Evolutionary conservation across 35 echinoderm and acorn worm species (phyloP), one percentile per base, ranked within the genome.

Genomic region (Stichopus chloronotus): DNA sequence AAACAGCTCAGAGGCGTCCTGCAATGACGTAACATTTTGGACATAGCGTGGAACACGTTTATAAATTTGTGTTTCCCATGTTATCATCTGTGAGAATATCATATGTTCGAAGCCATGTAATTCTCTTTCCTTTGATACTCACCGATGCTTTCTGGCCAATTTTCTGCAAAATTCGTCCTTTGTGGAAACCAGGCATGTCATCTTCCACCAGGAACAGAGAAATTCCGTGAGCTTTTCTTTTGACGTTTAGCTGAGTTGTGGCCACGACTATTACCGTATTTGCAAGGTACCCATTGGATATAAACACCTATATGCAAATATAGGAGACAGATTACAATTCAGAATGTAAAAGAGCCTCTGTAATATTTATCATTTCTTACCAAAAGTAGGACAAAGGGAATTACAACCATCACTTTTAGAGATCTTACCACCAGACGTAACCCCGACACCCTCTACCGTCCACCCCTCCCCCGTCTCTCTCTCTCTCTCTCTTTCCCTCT

Each of bases 1-100:
- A 54, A 95, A 97, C n/a, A 97, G 43, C 57, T 97, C 96, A 72
- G 90, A 53, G 24, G 93, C 69, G 71, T 97, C 96, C 96, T 97
- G 69, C 19, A 63, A 74, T 43, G 30, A 43, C 30, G 30, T 43
- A 43, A 43, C 30, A 43, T 43, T 43, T 43, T 43, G 3, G 30
- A 43, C 30, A 43, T n/a, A n/a, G n/a, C n/a, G n/a, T n/a, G n/a
- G n/a, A n/a, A n/a, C n/a, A n/a, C n/a, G n/a, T 43, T 43, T 43
- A 1, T 0, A 43, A 43, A 43, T 43, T 43, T 43, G 3, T 43
- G 30, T 43, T 43, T 43, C 3, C 30, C 30, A 43, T 3, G 30
- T 43, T 43, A 43, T 43, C 30, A 43, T 43, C 30, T 43, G 30
- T 0, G 30, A 43, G 30, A 43, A 43, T 43, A 43, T 43, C 30